Percentiles rank a stretch among this genome's conserved stretches.
Evolutionary conservation across 1,140 invertebrate species (phyloP).

Genomic region (Drosophila lini): DNA sequence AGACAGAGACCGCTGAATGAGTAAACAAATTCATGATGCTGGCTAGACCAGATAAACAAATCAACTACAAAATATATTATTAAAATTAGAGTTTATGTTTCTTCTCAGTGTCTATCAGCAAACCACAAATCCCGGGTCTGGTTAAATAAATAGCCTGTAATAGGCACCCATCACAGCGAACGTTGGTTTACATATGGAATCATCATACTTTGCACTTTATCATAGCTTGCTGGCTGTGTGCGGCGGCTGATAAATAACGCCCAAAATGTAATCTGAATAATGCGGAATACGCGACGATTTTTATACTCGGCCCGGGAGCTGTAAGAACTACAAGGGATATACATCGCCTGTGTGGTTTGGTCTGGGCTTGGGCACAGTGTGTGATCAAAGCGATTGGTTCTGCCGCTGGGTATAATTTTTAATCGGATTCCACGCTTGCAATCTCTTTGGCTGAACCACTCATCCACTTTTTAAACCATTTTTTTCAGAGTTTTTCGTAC

Average conservation of each 20-base stretch:
- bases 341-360: background rate
- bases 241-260: constrained; percentile 21
- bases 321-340: background rate
- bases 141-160: constrained; percentile 21
- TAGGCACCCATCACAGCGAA: constrained; percentile 6
- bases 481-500: constrained; percentile 15
- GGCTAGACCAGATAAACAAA: constrained; percentile 13
- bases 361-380: background rate
- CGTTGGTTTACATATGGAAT: constrained; percentile 6
- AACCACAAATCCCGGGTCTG: background rate
- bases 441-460: constrained; percentile 21
- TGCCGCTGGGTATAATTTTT: constrained; percentile 22
- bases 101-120: constrained; percentile 16
- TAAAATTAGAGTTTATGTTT: constrained; percentile 23
- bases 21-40: constrained; percentile 25
- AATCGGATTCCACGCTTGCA: constrained; percentile 31
- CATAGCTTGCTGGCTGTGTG: constrained; percentile 6
- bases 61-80: constrained; percentile 20
- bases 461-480: constrained; percentile 12
- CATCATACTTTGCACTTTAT: constrained; percentile 20
- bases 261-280: constrained; percentile 23
- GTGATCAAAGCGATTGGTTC: constrained; percentile 10
- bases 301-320: constrained; percentile 6
- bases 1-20: background rate
- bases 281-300: constrained; percentile 2